phyloP scores from a whole-genome alignment of 2,113 vertebrate species.

The Enhydra lutris region DNA sequence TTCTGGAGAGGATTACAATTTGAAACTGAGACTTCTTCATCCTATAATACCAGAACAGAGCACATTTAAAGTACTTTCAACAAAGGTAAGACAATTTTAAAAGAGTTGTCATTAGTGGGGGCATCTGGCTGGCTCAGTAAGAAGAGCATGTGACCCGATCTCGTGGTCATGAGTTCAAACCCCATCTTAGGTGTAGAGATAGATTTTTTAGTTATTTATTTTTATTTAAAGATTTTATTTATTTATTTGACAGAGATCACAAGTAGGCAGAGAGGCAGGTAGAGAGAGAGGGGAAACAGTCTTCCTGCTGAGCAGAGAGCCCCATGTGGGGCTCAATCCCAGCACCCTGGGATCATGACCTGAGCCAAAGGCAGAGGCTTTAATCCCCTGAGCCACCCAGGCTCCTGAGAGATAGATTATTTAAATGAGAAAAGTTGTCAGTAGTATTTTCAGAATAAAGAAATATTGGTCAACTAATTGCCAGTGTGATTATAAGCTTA shows the following conservation, averaged over 20 bases:
- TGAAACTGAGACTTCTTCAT: slow-evolving; percentile 90
- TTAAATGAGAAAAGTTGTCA: background rate
- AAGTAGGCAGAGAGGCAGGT: no score
- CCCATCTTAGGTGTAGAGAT: background rate
- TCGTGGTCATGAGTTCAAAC: background rate
- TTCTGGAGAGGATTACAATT: slow-evolving; percentile 88
- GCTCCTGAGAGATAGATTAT: background rate
- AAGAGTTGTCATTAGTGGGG: background rate
- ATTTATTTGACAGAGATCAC: no score
- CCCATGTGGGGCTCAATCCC: no score
- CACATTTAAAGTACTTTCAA: slow-evolving; percentile 93
- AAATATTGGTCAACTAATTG: background rate
- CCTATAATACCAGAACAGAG: slow-evolving; percentile 91
- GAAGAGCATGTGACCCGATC: background rate
- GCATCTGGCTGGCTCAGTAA: background rate
- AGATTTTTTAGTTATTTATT: no score
- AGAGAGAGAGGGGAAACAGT: no score
- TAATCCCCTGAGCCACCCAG: no score
- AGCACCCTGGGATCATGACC: no score
- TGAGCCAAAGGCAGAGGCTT: no score
- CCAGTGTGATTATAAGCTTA: background rate
- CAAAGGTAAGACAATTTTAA: slow-evolving; percentile 87
- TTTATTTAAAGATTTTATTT: no score
- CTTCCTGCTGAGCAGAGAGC: no score
- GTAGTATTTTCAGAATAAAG: slow-evolving; percentile 30